These are phyloP conservation scores for Saccostrea glomerata DNA, from an alignment of 1,140 invertebrate genomes.

Conservation along the genomic window DNA sequence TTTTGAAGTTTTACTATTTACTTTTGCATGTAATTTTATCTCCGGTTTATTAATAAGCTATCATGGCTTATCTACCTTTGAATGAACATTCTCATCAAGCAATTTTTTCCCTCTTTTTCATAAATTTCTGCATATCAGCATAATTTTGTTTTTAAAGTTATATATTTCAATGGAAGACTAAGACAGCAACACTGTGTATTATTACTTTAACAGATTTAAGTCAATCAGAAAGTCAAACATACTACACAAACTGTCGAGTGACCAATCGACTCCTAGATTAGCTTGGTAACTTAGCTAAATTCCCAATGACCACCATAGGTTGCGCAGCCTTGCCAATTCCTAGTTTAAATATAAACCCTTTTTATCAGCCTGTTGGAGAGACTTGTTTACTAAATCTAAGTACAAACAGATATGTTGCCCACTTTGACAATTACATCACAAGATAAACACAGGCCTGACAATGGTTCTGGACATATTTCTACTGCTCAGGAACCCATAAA, in stretches of 20 bases:
- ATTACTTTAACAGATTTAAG: no score
- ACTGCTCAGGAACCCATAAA: slow-evolving; percentile 16
- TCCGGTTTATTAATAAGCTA: neutral
- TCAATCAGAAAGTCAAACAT: no score
- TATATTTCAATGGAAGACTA: no score
- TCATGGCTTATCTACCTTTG: slow-evolving; percentile 5
- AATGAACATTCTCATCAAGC: neutral
- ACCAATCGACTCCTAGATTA: no score
- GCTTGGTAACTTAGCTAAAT: no score
- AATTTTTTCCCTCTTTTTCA: no score
- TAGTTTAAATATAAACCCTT: neutral
- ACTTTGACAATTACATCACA: slow-evolving; percentile 24
- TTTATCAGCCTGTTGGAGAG: neutral
- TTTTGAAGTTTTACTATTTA: neutral
- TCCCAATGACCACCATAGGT: no score
- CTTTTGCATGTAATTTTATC: neutral
- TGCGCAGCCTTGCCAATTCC: neutral
- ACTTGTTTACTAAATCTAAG: slow-evolving; percentile 13
- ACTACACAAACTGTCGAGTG: no score
- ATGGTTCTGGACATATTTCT: neutral
- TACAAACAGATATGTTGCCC: slow-evolving; percentile 18
- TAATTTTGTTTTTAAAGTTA: no score
- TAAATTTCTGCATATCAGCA: no score
- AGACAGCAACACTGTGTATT: no score
- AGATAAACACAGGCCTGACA: neutral